These are phyloP conservation scores for Rhinogobio ventralis DNA, from an alignment of 2,797 vertebrate genomes.

Conservation along the genomic window DNA sequence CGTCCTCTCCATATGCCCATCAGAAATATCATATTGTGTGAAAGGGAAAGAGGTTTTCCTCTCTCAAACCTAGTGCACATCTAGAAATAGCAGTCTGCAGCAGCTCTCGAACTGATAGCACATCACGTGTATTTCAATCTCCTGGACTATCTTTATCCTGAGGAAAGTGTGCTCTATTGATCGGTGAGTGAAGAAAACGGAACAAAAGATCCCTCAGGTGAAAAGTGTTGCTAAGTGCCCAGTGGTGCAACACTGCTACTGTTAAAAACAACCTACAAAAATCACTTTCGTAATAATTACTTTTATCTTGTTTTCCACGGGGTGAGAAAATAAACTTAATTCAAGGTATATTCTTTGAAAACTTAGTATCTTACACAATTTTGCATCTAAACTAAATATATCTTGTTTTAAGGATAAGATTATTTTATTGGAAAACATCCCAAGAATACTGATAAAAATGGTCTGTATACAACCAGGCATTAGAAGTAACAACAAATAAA, in stretches of 20 bases:
- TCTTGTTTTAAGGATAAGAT: neutral
- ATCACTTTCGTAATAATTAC: neutral
- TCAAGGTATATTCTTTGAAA: neutral
- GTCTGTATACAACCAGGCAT: neutral
- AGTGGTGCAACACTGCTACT: neutral
- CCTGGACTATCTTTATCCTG: constrained; percentile 58
- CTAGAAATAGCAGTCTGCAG: constrained; percentile 30
- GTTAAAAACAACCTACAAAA: neutral
- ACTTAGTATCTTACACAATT: neutral
- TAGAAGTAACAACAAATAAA: neutral
- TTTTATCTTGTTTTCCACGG: neutral
- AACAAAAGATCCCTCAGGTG: constrained; percentile 43
- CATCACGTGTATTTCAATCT: constrained; percentile 51
- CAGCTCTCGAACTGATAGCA: neutral
- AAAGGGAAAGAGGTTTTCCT: neutral
- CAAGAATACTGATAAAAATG: neutral
- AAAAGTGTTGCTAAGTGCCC: constrained; percentile 31
- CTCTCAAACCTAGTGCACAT: constrained; percentile 5
- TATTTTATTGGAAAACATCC: neutral
- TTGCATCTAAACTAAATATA: neutral
- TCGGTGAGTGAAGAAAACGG: constrained; percentile 45
- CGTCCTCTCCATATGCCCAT: neutral
- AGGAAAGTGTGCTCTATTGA: constrained; percentile 50
- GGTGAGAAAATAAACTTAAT: neutral
- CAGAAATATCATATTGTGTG: neutral